Conservation (phyloP, 2,797 vertebrate genomes). For the Sebastes hubbsi region DNA sequence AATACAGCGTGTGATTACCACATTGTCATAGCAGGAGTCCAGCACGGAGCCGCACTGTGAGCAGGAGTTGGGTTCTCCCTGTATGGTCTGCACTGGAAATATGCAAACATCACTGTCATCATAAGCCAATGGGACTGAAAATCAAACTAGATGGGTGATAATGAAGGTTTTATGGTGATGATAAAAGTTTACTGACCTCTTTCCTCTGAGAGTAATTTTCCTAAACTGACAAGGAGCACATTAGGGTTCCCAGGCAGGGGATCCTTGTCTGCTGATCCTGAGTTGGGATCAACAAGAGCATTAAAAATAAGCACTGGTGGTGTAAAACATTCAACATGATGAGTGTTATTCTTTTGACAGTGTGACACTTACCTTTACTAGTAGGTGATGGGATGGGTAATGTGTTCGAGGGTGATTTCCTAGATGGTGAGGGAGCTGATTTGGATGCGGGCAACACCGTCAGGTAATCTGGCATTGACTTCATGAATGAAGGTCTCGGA, state of each 20-base stretch:
- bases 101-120: slow-evolving; percentile 10
- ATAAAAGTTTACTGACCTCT: slow-evolving; percentile 58
- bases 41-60: slow-evolving; percentile 70
- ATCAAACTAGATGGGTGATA: neutral
- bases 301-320: neutral
- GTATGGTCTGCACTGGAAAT: slow-evolving; percentile 57
- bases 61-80: slow-evolving; percentile 66
- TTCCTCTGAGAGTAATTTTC: slow-evolving; percentile 73
- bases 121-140: neutral
- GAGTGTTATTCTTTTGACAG: neutral
- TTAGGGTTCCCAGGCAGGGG: slow-evolving; percentile 79
- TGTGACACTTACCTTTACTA: neutral
- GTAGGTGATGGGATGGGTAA: neutral
- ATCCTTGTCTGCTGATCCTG: slow-evolving; percentile 42
- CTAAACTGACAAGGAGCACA: slow-evolving; percentile 77
- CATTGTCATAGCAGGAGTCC: slow-evolving; percentile 64
- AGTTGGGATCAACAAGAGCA: neutral
- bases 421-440: slow-evolving; percentile 15
- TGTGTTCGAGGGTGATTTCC: neutral
- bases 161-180: slow-evolving; percentile 4
- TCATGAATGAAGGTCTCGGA: slow-evolving; percentile 64
- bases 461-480: slow-evolving; percentile 61
- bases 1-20: slow-evolving; percentile 50
- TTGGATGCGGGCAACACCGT: slow-evolving; percentile 31
- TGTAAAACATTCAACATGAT: neutral